phyloP scores from a whole-genome alignment of 2,113 vertebrate genomes.

The Syrmaticus mikado region DNA sequence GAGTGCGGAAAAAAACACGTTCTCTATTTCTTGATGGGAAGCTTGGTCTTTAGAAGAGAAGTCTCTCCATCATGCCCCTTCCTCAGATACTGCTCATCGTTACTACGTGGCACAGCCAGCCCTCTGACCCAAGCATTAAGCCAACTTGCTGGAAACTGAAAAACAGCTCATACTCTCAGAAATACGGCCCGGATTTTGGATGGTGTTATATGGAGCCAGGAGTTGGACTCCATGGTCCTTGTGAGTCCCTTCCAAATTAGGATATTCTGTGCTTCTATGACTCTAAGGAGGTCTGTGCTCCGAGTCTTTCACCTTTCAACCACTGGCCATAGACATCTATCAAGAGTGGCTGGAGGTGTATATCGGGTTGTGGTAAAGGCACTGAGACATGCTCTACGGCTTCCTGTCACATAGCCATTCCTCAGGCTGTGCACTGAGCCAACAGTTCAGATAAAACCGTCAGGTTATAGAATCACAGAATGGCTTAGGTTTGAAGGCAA shows the following conservation, averaged over 20 bases:
- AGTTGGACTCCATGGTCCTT: not conserved
- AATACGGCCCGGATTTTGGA: not conserved
- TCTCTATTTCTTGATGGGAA: not conserved
- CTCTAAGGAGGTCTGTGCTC: fast-evolving
- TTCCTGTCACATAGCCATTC: not conserved
- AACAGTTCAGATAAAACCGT: not conserved
- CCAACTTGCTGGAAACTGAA: not conserved
- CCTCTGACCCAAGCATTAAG: not conserved
- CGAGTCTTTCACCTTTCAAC: not conserved
- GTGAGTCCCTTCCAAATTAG: not conserved
- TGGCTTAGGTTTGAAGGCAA: no score
- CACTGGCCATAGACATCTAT: not conserved
- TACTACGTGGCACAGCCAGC: fast-evolving
- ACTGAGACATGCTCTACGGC: not conserved
- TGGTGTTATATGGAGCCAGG: not conserved
- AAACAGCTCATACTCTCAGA: not conserved
- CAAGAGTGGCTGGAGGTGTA: not conserved
- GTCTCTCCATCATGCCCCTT: not conserved
- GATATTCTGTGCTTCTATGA: not conserved
- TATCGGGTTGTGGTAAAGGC: not conserved
- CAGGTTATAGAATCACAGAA: no score
- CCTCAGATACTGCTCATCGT: not conserved
- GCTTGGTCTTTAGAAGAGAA: not conserved
- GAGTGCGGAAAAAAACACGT: not conserved
- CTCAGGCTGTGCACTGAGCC: not conserved